Base-by-base conservation (phyloP, 2,797 vertebrate genomes). In the Scarus forsteni region DNA sequence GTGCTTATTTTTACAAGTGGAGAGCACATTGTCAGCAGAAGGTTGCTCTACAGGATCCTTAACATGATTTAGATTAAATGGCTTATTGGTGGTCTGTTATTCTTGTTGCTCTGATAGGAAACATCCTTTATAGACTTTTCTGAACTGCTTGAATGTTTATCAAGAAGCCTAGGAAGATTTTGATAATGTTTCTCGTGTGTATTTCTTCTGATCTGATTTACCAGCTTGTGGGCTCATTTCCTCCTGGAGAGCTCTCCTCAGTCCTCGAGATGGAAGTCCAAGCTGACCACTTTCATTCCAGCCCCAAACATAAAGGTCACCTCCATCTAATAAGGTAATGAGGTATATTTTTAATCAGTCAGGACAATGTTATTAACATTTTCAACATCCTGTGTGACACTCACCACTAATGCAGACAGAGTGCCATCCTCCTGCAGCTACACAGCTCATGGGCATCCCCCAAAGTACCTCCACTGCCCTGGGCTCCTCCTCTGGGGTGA, bases 271-370 rank as follows among this genome's bases (percentile, higher is more conserved):
- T 48, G 97, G 98, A 78, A 99, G 93, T 10, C 95, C 98, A 61
- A 99, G 93, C 87, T 99, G 98, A 0, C 98, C 98, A 0, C 95
- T 96, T 56, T 97, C 96, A 7, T 99, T 99, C 98, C 98, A 99
- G 79, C 98, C 97, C 98, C 98, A 99, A 70, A 95, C 8, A 4
- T 99, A 99, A 55, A 99, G 80, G 65, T 99, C 98, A 8, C 96
- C 96, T 0, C 88, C 88, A 42, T 93, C 98, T 99, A 70, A 49
- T 67, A 53, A 46, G 73, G 10, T 12, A 15, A 50, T 39, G 27
- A 27, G 5, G 13, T 10, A 6, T 50, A n/a, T 6, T 8, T 50
- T 12, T 0, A 0, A 55, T 27, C 27, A 1, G 5, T n/a, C 38
- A 18, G 27, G 5, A 15, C 58, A 0, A 52, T 51, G 12, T 13